Conservation (phyloP, 2,888 invertebrate genomes). For the Tipula vernalis region DNA sequence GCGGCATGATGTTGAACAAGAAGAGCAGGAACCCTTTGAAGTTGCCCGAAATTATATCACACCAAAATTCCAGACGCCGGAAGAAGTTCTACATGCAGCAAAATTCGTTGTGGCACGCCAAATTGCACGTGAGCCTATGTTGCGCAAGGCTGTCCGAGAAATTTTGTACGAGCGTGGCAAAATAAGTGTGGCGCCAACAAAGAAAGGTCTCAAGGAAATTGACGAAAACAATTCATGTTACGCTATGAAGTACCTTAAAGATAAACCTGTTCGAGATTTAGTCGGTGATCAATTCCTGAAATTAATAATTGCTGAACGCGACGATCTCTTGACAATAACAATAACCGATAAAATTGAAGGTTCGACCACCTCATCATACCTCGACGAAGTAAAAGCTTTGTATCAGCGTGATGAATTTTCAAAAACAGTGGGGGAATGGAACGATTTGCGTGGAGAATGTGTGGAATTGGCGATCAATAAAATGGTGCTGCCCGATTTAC, state of each 20-base stretch:
- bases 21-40: conserved; percentile 68
- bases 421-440: conserved; percentile 91
- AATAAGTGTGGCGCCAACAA: conserved; percentile 69
- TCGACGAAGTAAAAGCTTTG: conserved; percentile 75
- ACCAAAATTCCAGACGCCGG: conserved; percentile 51
- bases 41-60: conserved; percentile 67
- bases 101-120: conserved; percentile 93
- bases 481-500: conserved; percentile 80
- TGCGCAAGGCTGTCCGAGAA: conserved; percentile 74
- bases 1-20: conserved; percentile 89
- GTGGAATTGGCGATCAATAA: conserved; percentile 77
- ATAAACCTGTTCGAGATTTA: conserved; percentile 84
- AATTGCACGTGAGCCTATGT: conserved; percentile 79
- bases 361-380: conserved; percentile 60
- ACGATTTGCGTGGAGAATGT: conserved; percentile 73
- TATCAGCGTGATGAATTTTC: conserved; percentile 77
- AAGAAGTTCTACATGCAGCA: conserved; percentile 79
- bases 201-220: conserved; percentile 84
- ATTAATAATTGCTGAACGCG: conserved; percentile 66
- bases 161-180: conserved; percentile 81
- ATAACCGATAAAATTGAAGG: conserved; percentile 69
- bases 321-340: conserved; percentile 60
- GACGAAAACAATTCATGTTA: conserved; percentile 88
- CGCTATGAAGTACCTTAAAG: conserved; percentile 78
- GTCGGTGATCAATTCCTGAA: conserved; percentile 84